Base-by-base conservation (phyloP, 2,888 invertebrate species). In the Ypsolopha sequella region DNA sequence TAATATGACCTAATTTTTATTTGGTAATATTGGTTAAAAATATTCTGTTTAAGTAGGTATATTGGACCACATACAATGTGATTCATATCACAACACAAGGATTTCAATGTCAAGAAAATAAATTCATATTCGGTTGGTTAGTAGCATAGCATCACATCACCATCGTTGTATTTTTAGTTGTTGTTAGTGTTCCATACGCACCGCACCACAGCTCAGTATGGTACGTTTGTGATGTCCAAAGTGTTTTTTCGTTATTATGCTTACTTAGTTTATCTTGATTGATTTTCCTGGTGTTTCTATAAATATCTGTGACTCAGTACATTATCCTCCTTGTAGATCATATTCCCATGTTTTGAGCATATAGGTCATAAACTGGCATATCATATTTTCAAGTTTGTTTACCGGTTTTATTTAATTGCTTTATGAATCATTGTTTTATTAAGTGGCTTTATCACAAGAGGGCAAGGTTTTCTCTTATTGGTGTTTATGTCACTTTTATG, bases 41-140 rank as follows among this genome's bases (percentile, higher is more conserved):
- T 24, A 4, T 24, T 24, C 24, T 24, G 24, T 24, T 24, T 24
- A n/a, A 24, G 24, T 24, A 24, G 24, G 24, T 24, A 24, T 4
- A 24, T 4, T 24, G 24, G 24, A 24, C 24, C 24, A 24, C 24
- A 24, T 24, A 24, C 24, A 24, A 24, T 24, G 24, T 24, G 24
- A 24, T 24, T 24, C 24, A 24, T 46, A 46, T 9, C 33, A 14
- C 34, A 45, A 33, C 46, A 45, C 14, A 46, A 46, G 34, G 36
- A 46, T 46, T 34, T 46, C 36, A 46, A 46, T 46, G 46, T 46
- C 35, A 46, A 46, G n/a, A 46, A 46, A 36, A 48, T 36, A n/a
- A 11, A 54, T 58, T 60, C 61, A 63, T 61, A 62, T 69, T 65
- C 70, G 70, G 68, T 68, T 63, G 58, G 60, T 61, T 69, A 45